Evolutionary conservation across 2,797 vertebrate species (phyloP).

Genomic region (Chromobotia macracanthus): DNA sequence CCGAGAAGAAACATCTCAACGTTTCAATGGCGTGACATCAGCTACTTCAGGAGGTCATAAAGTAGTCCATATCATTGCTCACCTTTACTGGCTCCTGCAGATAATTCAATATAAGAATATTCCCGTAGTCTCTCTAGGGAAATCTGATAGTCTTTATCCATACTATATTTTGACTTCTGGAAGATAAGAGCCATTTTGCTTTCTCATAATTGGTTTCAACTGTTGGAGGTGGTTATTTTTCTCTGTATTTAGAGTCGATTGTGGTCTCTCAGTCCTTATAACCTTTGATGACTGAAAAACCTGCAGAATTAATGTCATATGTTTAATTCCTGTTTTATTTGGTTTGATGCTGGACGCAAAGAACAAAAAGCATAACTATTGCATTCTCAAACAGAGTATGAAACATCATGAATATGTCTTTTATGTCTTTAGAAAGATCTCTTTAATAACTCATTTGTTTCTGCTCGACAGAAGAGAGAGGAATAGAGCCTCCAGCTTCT

Average conservation of each 20-base stretch:
- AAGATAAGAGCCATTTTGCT: constrained; percentile 76
- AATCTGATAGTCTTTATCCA: constrained; percentile 82
- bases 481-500: too few species aligned
- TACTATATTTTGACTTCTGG: constrained; percentile 77
- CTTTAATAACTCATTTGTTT: too few species aligned
- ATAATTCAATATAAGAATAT: constrained; percentile 77
- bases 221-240: constrained; percentile 66
- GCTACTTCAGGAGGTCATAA: constrained; percentile 60
- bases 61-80: constrained; percentile 58
- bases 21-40: constrained; percentile 35
- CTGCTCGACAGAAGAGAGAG: background rate
- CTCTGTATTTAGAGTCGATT: constrained; percentile 64
- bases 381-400: too few species aligned
- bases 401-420: too few species aligned
- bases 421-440: too few species aligned
- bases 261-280: background rate
- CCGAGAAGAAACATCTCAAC: constrained; percentile 36
- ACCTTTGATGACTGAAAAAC: background rate
- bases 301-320: background rate
- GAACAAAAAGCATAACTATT: background rate
- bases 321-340: background rate
- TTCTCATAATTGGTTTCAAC: constrained; percentile 74
- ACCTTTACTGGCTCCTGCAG: constrained; percentile 57
- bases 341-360: background rate
- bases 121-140: constrained; percentile 69